Base-by-base conservation (phyloP, 2,113 vertebrate species). In the Elephantulus edwardii region DNA sequence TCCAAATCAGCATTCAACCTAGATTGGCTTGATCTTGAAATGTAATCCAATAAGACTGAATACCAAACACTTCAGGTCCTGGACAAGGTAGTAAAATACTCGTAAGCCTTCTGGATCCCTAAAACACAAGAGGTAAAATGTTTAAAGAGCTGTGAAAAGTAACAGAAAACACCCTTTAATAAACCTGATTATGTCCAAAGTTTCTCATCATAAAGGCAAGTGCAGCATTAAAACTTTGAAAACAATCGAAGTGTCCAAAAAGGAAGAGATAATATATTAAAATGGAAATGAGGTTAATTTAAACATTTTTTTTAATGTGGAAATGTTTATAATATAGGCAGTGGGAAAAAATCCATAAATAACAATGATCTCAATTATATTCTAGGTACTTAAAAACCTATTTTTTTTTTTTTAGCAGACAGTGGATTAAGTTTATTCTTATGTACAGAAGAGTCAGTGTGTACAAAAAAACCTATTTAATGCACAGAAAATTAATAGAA, bases 11-110 rank as follows among this genome's bases (percentile, higher is more conserved):
- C 48, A 44, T 70, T 52, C 42, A 35, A 84, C 86, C 98, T 99
- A 99, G 97, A 99, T 99, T 42, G 99, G 99, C 96, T 99, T 99
- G 97, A 99, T 99, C 97, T 99, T 99, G 97, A 99, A 99, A 94
- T 99, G 99, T 75, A 99, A 98, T 83, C 99, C 99, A 68, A 99
- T 99, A 94, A 99, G 98, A 97, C 99, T 99, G 98, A 99, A 99
- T 93, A 99, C 99, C 3, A 99, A 98, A 98, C 99, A 99, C 87
- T 99, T 99, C 91, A 99, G 98, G 94, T 99, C 99, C 94, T 99
- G 99, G 50, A 99, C 99, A 97, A 99, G 97, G 96, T 99, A 99
- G 97, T 99, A 99, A 97, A 99, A 99, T 60, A 99, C 99, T 76
- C 99, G 96, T 78, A 99, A 98, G 50, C 99, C 99, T 97, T 99